Evolutionary conservation across 2,888 invertebrate genomes (phyloP).

Genomic region (Eledona agricola): DNA sequence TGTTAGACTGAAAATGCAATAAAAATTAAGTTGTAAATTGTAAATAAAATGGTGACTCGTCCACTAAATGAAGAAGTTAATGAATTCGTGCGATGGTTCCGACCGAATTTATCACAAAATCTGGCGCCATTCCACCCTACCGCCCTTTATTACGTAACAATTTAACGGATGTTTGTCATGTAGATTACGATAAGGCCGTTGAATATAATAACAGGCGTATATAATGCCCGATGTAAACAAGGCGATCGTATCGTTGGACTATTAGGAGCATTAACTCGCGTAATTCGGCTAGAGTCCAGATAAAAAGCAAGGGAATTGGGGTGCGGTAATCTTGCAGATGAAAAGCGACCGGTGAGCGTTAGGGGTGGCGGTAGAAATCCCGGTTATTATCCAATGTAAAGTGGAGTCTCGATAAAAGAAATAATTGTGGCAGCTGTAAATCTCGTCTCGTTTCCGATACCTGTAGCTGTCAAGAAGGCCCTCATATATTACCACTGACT

Average conservation of each 20-base stretch:
- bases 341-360: slow-evolving; percentile 25
- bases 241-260: slow-evolving; percentile 32
- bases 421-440: slow-evolving; percentile 56
- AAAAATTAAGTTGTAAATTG: too few relatives aligned
- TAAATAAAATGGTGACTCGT: too few relatives aligned
- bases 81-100: background rate
- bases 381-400: slow-evolving; percentile 19
- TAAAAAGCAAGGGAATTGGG: slow-evolving; percentile 26
- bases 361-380: slow-evolving; percentile 17
- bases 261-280: slow-evolving; percentile 32
- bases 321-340: slow-evolving; percentile 22
- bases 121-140: slow-evolving; percentile 36
- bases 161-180: slow-evolving; percentile 54
- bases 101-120: slow-evolving; percentile 12
- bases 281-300: slow-evolving; percentile 25
- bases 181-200: slow-evolving; percentile 52
- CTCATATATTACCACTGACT: slow-evolving; percentile 56
- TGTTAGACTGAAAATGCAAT: too few relatives aligned
- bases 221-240: slow-evolving; percentile 43
- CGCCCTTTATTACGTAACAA: slow-evolving; percentile 52
- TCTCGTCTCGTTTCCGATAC: slow-evolving; percentile 55
- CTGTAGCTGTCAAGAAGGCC: slow-evolving; percentile 54
- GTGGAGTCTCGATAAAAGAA: slow-evolving; percentile 43
- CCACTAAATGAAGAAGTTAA: too few relatives aligned
- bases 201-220: slow-evolving; percentile 47